Base-by-base conservation (phyloP, 1,140 invertebrate species). In the Bombus sibiricus region DNA sequence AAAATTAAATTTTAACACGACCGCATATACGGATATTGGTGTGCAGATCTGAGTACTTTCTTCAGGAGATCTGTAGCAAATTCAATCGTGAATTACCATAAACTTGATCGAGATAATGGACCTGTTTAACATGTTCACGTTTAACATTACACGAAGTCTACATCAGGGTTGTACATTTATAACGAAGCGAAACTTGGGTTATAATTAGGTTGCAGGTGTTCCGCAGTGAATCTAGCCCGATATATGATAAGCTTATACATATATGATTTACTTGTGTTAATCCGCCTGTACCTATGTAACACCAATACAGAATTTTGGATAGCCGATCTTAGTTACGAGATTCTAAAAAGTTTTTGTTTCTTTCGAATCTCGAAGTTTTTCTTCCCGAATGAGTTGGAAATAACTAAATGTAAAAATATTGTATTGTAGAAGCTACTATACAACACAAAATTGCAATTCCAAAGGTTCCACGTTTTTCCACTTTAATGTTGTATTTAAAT, bases 271-370 rank as follows among this genome's bases (percentile, higher is more conserved):
- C 47, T 2, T 62, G 28, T 28, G 12, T 62, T 62, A 62, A 62
- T 62, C 28, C 18, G 1, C 6, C 28, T 62, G 59, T 62, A n/a
- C 28, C 10, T 62, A n/a, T n/a, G 47, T 13, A 5, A n/a, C 22
- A n/a, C 4, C 10, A 2, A 62, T 62, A n/a, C 28, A n/a, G 0
- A 13, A 62, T 62, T 62, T 62, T n/a, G 59, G 12, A 62, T 13
- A n/a, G 10, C 12, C 10, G 28, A 62, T n/a, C 28, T 62, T 13
- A 62, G 2, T n/a, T n/a, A 5, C 12, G 28, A 62, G 59, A 62
- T 1, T n/a, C 3, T 13, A 13, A 12, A n/a, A 62, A 1, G 4
- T 13, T n/a, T 5, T n/a, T 0, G 0, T n/a, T 62, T 5, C 28
- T 13, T 12, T 62, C 28, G 59, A 5, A n/a, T 62, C 3, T 62